Evolutionary conservation across 2,888 invertebrate species (phyloP).

Genomic region (Phragmatobia fuliginosa): DNA sequence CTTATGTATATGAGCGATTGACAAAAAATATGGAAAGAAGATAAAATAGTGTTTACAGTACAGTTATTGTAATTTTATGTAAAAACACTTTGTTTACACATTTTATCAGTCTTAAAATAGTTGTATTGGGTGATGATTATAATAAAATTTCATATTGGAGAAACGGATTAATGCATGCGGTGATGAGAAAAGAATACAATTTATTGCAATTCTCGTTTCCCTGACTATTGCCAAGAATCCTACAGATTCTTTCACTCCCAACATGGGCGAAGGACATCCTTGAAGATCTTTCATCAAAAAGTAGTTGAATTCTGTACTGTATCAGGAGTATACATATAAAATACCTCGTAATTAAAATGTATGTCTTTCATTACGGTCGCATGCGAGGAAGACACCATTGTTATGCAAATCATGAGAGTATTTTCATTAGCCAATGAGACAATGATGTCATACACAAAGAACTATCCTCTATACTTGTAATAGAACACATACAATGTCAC

Average conservation of each 20-base stretch:
- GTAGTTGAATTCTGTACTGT: neutral
- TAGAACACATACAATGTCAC: conserved; percentile 14
- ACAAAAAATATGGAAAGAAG: neutral
- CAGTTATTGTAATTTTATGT: neutral
- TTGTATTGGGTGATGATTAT: no score
- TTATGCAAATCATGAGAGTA: conserved; percentile 49
- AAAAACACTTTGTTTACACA: neutral
- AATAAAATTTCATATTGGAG: no score
- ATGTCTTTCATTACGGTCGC: conserved; percentile 25
- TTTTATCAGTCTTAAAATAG: neutral
- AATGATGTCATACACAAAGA: conserved; percentile 30
- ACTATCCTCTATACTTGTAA: conserved; percentile 21
- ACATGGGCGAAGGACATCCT: no score
- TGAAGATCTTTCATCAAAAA: no score
- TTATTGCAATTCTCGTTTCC: no score
- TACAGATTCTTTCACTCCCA: no score
- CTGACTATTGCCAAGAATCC: no score
- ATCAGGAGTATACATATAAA: neutral
- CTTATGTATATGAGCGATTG: neutral
- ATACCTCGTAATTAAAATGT: neutral
- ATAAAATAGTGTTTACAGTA: neutral
- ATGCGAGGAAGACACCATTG: conserved; percentile 32
- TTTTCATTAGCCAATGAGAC: conserved; percentile 31
- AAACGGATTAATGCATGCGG: no score
- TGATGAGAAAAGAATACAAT: no score